These are phyloP conservation scores for Sterrhoptilus dennistouni DNA, from an alignment of 2,113 vertebrate species.

Conservation along the genomic window DNA sequence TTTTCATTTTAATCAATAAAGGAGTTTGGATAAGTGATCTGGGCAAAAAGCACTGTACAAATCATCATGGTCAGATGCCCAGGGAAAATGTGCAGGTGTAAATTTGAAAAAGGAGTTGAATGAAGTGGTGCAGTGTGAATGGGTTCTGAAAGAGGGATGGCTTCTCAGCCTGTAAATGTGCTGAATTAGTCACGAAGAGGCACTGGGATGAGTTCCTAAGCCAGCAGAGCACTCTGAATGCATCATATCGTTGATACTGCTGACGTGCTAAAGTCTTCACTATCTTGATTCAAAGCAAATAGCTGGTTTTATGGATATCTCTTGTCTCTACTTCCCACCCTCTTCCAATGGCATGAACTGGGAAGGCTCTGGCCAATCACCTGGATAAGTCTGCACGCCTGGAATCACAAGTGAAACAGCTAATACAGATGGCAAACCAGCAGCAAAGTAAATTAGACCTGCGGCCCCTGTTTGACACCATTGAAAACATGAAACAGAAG, in stretches of 20 bases:
- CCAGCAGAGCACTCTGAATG: not conserved
- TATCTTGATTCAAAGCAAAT: not conserved
- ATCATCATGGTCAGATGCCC: not conserved
- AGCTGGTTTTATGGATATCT: not conserved
- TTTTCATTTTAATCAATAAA: not conserved
- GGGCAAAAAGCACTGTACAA: not conserved
- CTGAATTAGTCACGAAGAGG: not conserved
- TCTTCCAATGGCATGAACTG: not conserved
- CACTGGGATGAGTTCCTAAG: not conserved
- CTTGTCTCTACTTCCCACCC: not conserved
- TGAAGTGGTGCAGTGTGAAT: not conserved
- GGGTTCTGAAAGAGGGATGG: not conserved
- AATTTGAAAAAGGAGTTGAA: not conserved
- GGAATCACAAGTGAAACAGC: conserved; percentile 75
- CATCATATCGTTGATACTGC: not conserved
- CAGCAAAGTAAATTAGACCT: conserved; percentile 71
- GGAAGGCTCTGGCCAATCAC: conserved; percentile 75
- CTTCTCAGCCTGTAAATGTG: not conserved
- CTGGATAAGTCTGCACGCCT: conserved; percentile 76
- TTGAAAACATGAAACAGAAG: conserved; percentile 76
- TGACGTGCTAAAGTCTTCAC: not conserved
- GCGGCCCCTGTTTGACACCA: conserved; percentile 67
- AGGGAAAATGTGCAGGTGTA: not conserved
- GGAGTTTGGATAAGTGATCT: not conserved
- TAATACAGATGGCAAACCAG: conserved; percentile 74